Evolutionary conservation across 2,113 vertebrate species (phyloP).

Genomic region (Elaphurus davidianus): DNA sequence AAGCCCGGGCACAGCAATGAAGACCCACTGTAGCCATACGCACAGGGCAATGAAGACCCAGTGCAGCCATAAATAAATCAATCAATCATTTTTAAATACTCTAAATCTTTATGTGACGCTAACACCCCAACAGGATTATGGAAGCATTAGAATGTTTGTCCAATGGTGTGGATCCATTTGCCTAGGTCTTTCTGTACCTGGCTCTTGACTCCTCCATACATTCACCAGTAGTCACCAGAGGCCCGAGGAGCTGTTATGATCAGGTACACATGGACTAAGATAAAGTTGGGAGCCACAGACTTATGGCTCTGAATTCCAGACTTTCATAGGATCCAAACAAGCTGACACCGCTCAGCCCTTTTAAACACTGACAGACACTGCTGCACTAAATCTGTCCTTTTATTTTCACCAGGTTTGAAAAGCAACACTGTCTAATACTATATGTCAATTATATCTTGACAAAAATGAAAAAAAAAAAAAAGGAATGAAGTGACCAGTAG

Average conservation of each 20-base stretch:
- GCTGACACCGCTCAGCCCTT: background rate
- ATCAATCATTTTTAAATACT: background rate
- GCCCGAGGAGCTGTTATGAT: accelerated
- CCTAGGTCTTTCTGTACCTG: background rate
- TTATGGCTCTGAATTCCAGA: background rate
- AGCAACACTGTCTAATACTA: background rate
- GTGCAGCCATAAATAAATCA: background rate
- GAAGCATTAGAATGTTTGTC: background rate
- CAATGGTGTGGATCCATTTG: background rate
- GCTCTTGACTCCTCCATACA: background rate
- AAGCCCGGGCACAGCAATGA: accelerated
- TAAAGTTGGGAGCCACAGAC: background rate
- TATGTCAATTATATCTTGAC: background rate
- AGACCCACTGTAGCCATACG: background rate
- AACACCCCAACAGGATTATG: accelerated
- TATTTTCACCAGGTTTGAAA: background rate
- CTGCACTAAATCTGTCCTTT: background rate
- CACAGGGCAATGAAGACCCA: background rate
- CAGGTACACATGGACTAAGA: accelerated
- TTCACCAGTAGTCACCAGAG: background rate
- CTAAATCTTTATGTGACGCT: background rate
- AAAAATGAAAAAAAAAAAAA: background rate
- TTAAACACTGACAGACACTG: background rate
- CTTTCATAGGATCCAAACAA: accelerated
- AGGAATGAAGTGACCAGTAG: background rate